phyloP scores from a whole-genome alignment of 1,140 invertebrate species.

The Pogonus chalceus region DNA sequence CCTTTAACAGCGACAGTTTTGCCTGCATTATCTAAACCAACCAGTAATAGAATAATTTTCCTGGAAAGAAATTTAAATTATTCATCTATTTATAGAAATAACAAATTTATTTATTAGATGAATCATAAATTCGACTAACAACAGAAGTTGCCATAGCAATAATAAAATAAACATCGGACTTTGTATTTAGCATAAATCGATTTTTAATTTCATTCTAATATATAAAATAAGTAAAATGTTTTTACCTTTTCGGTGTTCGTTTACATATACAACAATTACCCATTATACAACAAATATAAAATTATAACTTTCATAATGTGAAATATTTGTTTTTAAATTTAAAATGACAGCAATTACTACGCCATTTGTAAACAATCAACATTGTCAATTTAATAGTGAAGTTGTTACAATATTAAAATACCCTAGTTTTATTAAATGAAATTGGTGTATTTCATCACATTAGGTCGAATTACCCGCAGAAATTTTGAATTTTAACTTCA shows the following conservation, averaged over 20 bases:
- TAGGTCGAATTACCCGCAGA: neutral
- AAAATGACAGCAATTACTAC: neutral
- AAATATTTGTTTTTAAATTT: neutral
- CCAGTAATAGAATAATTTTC: constrained; percentile 63
- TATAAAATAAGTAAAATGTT: neutral
- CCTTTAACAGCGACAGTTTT: constrained; percentile 74
- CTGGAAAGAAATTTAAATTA: constrained; percentile 37
- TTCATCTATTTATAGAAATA: neutral
- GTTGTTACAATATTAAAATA: too few relatives aligned
- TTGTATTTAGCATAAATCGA: neutral
- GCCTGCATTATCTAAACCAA: constrained; percentile 81
- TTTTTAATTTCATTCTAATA: neutral
- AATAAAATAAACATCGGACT: neutral
- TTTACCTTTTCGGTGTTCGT: neutral
- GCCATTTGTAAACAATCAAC: constrained; percentile 2
- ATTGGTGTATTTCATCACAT: neutral
- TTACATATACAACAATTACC: constrained; percentile 1
- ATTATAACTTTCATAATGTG: neutral
- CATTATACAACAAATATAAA: neutral
- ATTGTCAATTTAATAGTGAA: too few relatives aligned
- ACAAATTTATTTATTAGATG: neutral
- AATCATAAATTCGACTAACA: too few relatives aligned
- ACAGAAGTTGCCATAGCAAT: neutral
- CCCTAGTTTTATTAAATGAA: too few relatives aligned
- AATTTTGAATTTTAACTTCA: neutral